phyloP scores from a whole-genome alignment of 2,113 vertebrate genomes.

The Nannospalax galili region DNA sequence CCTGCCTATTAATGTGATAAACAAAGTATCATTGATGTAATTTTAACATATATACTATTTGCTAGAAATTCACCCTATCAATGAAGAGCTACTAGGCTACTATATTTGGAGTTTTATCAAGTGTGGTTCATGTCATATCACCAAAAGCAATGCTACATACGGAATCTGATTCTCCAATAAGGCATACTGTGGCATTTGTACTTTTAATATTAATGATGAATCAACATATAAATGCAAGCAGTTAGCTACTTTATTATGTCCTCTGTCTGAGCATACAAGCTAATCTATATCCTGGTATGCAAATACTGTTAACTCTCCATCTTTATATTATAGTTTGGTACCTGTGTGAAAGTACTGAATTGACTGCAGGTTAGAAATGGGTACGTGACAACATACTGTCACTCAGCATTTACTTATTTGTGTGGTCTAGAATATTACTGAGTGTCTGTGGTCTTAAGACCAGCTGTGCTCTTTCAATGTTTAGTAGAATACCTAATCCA shows the following conservation, averaged over 20 bases:
- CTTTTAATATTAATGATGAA: neutral
- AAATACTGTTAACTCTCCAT: neutral
- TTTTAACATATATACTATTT: no score
- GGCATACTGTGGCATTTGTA: neutral
- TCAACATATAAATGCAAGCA: neutral
- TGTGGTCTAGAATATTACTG: neutral
- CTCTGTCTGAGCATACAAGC: neutral
- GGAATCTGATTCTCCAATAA: neutral
- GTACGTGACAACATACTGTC: neutral
- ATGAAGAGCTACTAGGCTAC: neutral
- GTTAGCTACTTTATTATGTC: neutral
- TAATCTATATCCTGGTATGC: neutral
- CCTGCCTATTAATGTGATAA: no score
- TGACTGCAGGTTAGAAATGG: neutral
- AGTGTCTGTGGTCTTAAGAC: neutral
- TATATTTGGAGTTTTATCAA: neutral
- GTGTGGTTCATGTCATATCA: neutral
- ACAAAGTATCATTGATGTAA: no score
- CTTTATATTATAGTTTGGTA: neutral
- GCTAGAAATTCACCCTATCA: neutral
- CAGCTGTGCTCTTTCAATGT: neutral
- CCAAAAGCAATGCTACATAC: neutral
- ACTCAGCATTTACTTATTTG: neutral
- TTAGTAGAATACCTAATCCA: neutral
- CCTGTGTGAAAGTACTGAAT: constrained; percentile 41